Conservation (phyloP, 2,113 vertebrate species). For the Indicator indicator region DNA sequence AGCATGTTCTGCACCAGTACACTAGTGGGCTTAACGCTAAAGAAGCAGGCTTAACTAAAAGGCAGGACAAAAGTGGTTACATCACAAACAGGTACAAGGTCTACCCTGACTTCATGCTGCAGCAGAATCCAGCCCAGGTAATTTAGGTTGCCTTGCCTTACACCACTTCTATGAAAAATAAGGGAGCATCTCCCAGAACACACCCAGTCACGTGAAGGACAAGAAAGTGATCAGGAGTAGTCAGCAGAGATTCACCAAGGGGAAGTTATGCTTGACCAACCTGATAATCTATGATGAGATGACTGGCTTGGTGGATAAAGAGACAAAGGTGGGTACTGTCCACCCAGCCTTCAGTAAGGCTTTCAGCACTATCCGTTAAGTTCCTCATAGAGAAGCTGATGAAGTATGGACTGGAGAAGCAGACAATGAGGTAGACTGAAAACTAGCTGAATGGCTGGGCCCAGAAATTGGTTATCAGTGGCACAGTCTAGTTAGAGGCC, state of each 20-base stretch:
- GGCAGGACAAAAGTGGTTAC: not conserved
- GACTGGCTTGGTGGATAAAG: not conserved
- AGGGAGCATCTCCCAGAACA: not conserved
- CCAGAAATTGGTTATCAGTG: not conserved
- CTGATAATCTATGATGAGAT: not conserved
- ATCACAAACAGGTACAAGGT: not conserved
- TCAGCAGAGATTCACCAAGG: not conserved
- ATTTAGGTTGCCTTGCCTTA: not conserved
- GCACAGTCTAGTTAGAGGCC: not conserved
- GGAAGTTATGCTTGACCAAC: not conserved
- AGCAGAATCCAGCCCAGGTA: not conserved
- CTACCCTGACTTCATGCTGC: not conserved
- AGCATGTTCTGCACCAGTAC: not conserved
- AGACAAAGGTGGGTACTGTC: accelerated
- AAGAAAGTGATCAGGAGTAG: not conserved
- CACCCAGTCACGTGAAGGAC: not conserved
- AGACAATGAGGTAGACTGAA: not conserved
- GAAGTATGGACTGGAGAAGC: not conserved
- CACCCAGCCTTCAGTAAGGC: not conserved
- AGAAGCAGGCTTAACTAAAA: not conserved
- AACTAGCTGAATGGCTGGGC: not conserved
- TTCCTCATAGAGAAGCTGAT: not conserved
- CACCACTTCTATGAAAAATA: not conserved
- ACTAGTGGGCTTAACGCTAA: not conserved
- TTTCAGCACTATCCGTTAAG: not conserved